Percentiles rank a stretch among this genome's conserved stretches.
phyloP scores from a whole-genome alignment of 1,140 invertebrate genomes.

The Rhysida immarginata region DNA sequence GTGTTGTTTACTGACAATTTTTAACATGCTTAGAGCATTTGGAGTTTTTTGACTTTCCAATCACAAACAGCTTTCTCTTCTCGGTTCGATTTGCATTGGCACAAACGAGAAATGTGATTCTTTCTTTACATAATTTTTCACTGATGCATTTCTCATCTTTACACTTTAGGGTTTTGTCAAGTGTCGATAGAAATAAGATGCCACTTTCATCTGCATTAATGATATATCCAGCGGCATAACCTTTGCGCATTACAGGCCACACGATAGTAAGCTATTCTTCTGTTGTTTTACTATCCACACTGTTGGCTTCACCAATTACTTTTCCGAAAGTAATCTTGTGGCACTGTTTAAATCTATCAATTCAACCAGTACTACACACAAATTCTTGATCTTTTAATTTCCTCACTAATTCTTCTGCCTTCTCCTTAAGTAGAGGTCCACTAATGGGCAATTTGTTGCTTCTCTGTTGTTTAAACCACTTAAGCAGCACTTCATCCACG shows the following conservation, averaged over 20 bases:
- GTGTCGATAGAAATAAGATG: conserved; percentile 15
- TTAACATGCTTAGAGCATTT: conserved; percentile 30
- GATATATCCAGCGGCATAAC: conserved; percentile 16
- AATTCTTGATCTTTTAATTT: conserved; percentile 18
- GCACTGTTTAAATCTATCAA: conserved; percentile 19
- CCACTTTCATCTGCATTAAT: conserved; percentile 18
- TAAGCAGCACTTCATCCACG: conserved; percentile 18
- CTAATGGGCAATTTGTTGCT: conserved; percentile 10
- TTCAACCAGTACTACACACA: conserved; percentile 18
- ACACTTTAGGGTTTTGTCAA: conserved; percentile 27
- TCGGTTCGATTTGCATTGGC: conserved; percentile 25
- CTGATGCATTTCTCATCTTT: conserved; percentile 26
- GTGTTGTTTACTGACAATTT: conserved; percentile 26
- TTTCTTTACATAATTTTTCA: conserved; percentile 23
- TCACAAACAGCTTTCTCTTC: conserved; percentile 29
- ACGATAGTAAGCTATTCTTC: conserved; percentile 12
- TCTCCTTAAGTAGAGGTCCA: conserved; percentile 15
- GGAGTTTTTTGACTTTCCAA: conserved; percentile 33
- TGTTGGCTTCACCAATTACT: conserved; percentile 11
- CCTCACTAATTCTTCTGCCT: conserved; percentile 9
- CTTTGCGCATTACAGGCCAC: conserved; percentile 12
- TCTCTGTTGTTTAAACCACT: conserved; percentile 17
- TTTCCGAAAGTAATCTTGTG: conserved; percentile 18
- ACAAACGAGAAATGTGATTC: conserved; percentile 24
- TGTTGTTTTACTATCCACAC: conserved; percentile 11